Evolutionary conservation across 1,140 invertebrate species (phyloP).

Genomic region (Papilio helenus): DNA sequence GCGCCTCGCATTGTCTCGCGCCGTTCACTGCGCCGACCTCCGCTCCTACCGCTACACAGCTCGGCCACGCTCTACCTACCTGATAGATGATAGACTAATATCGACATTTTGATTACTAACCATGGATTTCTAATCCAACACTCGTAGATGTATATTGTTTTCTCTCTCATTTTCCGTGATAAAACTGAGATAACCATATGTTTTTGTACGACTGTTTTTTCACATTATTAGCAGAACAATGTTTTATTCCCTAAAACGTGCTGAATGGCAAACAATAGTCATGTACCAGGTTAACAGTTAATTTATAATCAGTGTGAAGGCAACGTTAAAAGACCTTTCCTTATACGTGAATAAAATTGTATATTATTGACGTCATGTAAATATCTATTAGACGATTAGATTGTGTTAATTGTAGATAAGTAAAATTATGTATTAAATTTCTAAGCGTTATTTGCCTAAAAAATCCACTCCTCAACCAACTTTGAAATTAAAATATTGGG

Average conservation of each 20-base stretch:
- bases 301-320: background rate
- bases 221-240: too few species aligned
- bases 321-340: background rate
- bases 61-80: constrained; percentile 63
- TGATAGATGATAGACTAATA: constrained; percentile 49
- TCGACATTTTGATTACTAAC: background rate
- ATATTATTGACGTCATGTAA: background rate
- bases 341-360: background rate
- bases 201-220: too few species aligned
- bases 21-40: constrained; percentile 80
- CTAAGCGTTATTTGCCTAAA: too few species aligned
- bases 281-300: background rate
- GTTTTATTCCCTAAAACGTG: too few species aligned
- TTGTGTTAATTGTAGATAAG: background rate
- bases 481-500: too few species aligned
- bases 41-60: constrained; percentile 49
- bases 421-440: background rate
- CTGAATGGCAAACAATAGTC: too few species aligned
- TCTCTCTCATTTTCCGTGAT: too few species aligned
- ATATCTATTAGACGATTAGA: background rate
- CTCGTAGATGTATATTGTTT: background rate
- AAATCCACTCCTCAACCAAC: too few species aligned
- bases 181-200: too few species aligned
- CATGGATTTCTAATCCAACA: background rate
- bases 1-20: constrained; percentile 79